Conservation (phyloP, 2,113 vertebrate genomes). For the Eonycteris spelaea region DNA sequence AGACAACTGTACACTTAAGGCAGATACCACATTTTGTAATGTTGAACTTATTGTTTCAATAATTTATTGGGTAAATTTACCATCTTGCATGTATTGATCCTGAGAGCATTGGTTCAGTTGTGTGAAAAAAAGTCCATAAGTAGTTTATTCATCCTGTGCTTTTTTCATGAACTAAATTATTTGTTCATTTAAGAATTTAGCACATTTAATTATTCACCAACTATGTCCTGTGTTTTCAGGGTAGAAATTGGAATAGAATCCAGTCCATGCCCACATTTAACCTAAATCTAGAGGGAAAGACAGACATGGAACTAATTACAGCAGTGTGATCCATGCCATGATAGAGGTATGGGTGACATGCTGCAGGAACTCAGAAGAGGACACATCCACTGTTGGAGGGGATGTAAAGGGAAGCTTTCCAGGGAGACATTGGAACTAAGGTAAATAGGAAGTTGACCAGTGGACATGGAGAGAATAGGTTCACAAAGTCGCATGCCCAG, state of each 20-base stretch:
- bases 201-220: background rate
- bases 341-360: background rate
- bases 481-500: background rate
- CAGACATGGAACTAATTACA: background rate
- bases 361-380: background rate
- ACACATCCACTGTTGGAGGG: background rate
- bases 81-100: background rate
- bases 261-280: background rate
- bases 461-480: background rate
- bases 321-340: background rate
- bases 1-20: background rate
- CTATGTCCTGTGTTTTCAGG: background rate
- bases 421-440: background rate
- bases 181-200: background rate
- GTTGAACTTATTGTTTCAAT: background rate
- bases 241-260: background rate
- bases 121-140: background rate
- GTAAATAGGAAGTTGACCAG: background rate
- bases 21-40: background rate
- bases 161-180: background rate
- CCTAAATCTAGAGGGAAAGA: background rate
- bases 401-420: background rate
- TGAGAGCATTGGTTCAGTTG: background rate
- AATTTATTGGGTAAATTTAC: background rate
- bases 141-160: background rate